Base-by-base conservation (phyloP, 2,113 vertebrate species). In the Pristiophorus japonicus region DNA sequence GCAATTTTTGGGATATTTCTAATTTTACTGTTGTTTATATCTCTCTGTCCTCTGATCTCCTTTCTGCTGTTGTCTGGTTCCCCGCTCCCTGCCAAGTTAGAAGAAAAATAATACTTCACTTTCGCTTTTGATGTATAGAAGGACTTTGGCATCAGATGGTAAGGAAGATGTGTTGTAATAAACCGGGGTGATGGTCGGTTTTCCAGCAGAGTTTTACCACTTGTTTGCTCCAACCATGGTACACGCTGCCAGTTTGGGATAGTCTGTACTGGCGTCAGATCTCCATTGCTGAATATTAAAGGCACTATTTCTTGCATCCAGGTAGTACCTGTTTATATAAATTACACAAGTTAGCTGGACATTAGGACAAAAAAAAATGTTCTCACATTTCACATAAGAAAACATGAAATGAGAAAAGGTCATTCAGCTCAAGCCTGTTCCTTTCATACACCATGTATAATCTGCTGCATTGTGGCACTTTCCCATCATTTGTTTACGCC, bases 221-320 rank as follows among this genome's bases (percentile, higher is more conserved):
- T 93, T 0, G 34, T 22, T n/a, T 96, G 96, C 96, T 98, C 98
- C 96, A 98, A 87, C 97, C 97, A 98, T 38, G 98, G 98, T 42
- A 97, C 97, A 12, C 97, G 96, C 70, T 97, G 96, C 97, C 97
- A 98, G 96, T 97, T 98, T 4, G 96, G 97, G 7, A 97, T 55
- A 4, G 96, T 97, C 95, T 96, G 96, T 4, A 98, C 96, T 0
- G 97, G 95, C 4, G 96, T 95, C 24, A 96, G 96, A 95, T 98
- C 97, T 3, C 97, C 97, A 22, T 96, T 96, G n/a, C 96, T 98
- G 87, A 95, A 3, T 88, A 97, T 96, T 95, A 97, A 96, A 20
- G 97, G 97, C 10, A 97, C 66, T 0, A 98, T 97, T 97, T 98
- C 98, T 97, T 98, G 97, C 97, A 97, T 96, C 98, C 98, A 98